Evolutionary conservation across 2,113 vertebrate genomes (phyloP).

Genomic region (Mystacornis crossleyi): DNA sequence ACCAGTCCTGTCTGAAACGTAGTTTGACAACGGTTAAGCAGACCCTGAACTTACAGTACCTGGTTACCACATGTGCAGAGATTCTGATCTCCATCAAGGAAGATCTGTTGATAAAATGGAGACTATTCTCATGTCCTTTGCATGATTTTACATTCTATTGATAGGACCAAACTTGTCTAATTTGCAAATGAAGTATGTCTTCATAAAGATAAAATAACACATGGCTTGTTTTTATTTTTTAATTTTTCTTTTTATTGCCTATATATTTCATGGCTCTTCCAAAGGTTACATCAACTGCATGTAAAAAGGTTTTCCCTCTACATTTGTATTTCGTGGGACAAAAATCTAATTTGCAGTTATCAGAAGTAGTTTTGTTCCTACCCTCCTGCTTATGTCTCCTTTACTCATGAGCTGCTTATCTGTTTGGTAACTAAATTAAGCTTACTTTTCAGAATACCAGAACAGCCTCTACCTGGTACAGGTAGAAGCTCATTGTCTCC

Average conservation of each 20-base stretch:
- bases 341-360: not conserved
- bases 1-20: not conserved
- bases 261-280: not conserved
- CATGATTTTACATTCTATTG: not conserved
- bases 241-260: not conserved
- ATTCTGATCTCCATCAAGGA: not conserved
- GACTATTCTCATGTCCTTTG: not conserved
- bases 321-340: not conserved
- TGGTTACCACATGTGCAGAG: not conserved
- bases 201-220: not conserved
- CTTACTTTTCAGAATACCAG: not conserved
- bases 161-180: not conserved
- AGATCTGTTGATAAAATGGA: not conserved
- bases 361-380: not conserved
- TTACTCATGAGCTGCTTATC: not conserved
- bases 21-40: not conserved
- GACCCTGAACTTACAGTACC: not conserved
- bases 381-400: not conserved
- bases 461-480: not conserved
- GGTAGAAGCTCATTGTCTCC: not conserved
- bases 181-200: not conserved
- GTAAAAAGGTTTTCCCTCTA: not conserved
- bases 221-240: not conserved
- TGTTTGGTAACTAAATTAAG: not conserved
- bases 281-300: not conserved